Evolutionary conservation across 2,797 vertebrate genomes (phyloP).

Genomic region (Coranthus polyacanthus): DNA sequence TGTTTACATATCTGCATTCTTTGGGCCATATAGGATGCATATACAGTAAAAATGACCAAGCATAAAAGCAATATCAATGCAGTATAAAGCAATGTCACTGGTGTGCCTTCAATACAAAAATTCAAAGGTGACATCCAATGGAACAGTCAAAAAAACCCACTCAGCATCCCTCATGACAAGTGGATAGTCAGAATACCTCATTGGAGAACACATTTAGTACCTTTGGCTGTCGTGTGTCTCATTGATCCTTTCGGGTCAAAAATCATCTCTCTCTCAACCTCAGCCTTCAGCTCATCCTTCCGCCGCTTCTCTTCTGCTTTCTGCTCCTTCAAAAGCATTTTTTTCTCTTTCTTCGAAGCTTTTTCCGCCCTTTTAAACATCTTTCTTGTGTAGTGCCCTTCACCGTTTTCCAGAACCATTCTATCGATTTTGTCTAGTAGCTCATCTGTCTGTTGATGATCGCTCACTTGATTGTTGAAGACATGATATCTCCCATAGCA

Average conservation of each 20-base stretch:
- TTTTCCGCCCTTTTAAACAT: conserved; percentile 40
- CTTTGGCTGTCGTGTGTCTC: not conserved
- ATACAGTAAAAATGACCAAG: too few species aligned
- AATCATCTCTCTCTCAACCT: conserved; percentile 30
- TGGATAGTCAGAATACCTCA: too few species aligned
- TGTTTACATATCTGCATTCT: too few species aligned
- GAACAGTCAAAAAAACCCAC: too few species aligned
- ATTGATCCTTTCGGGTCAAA: not conserved
- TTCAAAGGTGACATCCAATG: too few species aligned
- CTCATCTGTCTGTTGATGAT: conserved; percentile 19
- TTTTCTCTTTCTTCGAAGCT: conserved; percentile 33
- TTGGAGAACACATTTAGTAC: conserved; percentile 48
- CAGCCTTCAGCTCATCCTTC: conserved; percentile 22
- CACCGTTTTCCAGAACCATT: conserved; percentile 38
- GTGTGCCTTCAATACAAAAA: too few species aligned
- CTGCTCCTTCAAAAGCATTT: conserved; percentile 17
- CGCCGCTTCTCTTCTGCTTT: conserved; percentile 40
- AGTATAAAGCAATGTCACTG: too few species aligned
- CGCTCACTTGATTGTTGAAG: conserved; percentile 47
- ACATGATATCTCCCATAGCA: conserved; percentile 55
- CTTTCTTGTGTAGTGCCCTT: conserved; percentile 35
- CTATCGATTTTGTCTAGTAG: conserved; percentile 54
- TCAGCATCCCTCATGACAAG: too few species aligned
- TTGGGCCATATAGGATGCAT: too few species aligned
- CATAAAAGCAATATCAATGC: too few species aligned